Percentiles rank a stretch among this genome's conserved stretches.
Conservation (phyloP, 2,888 invertebrate species). For the Temnothorax rugatulus region DNA sequence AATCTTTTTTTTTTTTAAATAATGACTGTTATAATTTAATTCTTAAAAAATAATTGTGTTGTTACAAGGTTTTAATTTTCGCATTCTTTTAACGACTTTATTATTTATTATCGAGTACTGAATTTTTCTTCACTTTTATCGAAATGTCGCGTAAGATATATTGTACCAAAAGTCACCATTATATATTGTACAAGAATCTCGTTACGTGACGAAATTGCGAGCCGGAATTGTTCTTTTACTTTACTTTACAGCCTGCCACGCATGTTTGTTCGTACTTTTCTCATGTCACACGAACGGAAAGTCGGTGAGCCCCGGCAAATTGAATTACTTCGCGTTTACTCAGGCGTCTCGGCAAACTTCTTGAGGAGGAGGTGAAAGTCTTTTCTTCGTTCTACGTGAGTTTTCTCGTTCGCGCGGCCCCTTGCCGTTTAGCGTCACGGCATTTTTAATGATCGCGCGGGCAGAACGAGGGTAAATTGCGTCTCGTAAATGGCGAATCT, state of each 20-base stretch:
- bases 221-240: constrained; percentile 52
- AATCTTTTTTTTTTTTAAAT: neutral
- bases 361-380: constrained; percentile 46
- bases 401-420: constrained; percentile 35
- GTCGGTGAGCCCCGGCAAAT: constrained; percentile 50
- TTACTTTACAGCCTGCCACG: constrained; percentile 51
- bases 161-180: neutral
- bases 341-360: constrained; percentile 52
- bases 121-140: neutral
- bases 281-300: constrained; percentile 48
- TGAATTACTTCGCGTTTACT: constrained; percentile 60
- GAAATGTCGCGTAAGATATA: neutral
- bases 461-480: constrained; percentile 18
- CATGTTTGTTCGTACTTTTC: constrained; percentile 52
- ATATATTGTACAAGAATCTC: constrained; percentile 17
- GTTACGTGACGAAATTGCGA: constrained; percentile 46
- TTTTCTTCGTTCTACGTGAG: constrained; percentile 37
- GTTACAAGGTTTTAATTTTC: neutral
- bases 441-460: constrained; percentile 39
- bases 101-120: neutral
- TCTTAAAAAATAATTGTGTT: neutral
- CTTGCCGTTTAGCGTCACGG: constrained; percentile 34
- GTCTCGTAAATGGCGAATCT: neutral
- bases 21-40: neutral
- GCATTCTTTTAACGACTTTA: neutral